phyloP scores from a whole-genome alignment of 2,888 invertebrate genomes.

The Nemotelus pantherinus region DNA sequence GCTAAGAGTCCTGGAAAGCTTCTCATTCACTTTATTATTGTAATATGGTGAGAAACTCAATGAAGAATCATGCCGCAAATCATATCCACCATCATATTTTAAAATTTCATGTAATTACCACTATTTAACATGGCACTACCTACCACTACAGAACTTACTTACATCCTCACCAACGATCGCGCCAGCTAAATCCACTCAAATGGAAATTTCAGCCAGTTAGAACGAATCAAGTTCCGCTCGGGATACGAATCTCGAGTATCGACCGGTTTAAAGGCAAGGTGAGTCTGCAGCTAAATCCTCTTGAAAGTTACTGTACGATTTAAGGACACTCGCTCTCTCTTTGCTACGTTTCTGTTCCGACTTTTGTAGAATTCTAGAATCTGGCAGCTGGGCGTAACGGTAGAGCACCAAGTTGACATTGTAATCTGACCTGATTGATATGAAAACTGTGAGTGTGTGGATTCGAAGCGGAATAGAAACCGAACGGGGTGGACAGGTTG shows the following conservation, averaged over 20 bases:
- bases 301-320: conserved; percentile 21
- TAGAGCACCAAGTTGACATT: conserved; percentile 35
- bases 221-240: conserved; percentile 27
- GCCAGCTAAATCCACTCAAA: conserved; percentile 23
- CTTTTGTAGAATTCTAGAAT: not conserved
- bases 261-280: not conserved
- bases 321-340: conserved; percentile 4
- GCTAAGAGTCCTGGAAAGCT: too few species aligned
- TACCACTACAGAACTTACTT: too few species aligned
- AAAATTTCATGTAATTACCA: too few species aligned
- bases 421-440: conserved; percentile 45
- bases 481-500: conserved; percentile 4
- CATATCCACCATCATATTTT: too few species aligned
- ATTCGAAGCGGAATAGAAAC: conserved; percentile 15
- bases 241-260: not conserved
- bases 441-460: conserved; percentile 33
- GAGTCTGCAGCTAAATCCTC: not conserved
- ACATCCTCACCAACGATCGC: too few species aligned
- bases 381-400: not conserved
- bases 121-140: too few species aligned
- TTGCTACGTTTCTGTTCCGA: too few species aligned
- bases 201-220: conserved; percentile 41
- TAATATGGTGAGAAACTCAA: too few species aligned
- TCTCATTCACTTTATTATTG: too few species aligned
- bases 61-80: too few species aligned